Percentiles rank a stretch among this genome's conserved stretches.
Conservation (phyloP, 1,140 invertebrate genomes). For the Zophobas morio region DNA sequence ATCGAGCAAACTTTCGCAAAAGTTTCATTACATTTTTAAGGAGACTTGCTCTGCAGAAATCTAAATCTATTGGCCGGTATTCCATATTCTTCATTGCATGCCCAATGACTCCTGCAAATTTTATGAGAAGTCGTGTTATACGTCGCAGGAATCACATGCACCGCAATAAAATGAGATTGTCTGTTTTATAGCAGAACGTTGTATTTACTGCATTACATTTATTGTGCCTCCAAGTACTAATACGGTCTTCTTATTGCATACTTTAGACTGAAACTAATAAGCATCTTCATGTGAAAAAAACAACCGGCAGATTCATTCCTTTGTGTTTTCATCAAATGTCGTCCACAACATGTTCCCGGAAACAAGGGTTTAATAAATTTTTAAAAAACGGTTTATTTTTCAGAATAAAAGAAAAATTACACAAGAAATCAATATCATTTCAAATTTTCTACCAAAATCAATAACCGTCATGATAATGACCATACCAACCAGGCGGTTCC, state of each 20-base stretch:
- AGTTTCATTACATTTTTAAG: too few species aligned
- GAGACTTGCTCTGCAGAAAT: too few species aligned
- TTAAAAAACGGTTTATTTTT: too few species aligned
- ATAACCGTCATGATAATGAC: constrained; percentile 6
- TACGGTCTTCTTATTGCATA: constrained; percentile 30
- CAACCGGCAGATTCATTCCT: constrained; percentile 3
- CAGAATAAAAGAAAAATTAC: too few species aligned
- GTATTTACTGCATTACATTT: constrained; percentile 33
- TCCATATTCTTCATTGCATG: too few species aligned
- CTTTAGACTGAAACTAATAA: constrained; percentile 22
- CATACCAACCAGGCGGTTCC: constrained; percentile 20
- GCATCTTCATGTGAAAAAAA: neutral
- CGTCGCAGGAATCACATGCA: constrained; percentile 25
- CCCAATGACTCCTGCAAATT: neutral
- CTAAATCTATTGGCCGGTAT: too few species aligned
- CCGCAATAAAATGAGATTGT: constrained; percentile 38
- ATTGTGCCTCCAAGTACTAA: constrained; percentile 23
- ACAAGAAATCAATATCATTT: too few species aligned
- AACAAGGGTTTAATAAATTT: too few species aligned
- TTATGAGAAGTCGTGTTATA: neutral
- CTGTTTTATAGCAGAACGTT: constrained; percentile 14
- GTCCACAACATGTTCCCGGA: too few species aligned
- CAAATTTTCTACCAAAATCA: neutral
- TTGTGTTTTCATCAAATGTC: neutral
- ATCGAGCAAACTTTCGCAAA: too few species aligned